These are phyloP conservation scores for Heterochromis multidens DNA, from an alignment of 2,113 vertebrate genomes.

Conservation along the genomic window DNA sequence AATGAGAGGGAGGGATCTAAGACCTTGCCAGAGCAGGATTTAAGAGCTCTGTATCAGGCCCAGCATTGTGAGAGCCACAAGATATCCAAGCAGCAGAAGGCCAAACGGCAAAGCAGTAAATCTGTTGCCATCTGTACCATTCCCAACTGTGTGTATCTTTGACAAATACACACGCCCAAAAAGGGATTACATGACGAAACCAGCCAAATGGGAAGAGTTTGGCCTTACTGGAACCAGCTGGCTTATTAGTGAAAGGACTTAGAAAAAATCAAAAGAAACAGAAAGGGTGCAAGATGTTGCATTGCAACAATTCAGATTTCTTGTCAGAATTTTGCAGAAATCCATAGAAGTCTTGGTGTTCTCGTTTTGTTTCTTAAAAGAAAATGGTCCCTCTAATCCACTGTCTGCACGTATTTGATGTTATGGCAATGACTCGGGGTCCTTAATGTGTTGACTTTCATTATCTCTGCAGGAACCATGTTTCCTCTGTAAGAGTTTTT, in stretches of 20 bases:
- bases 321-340: not conserved
- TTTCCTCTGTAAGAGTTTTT: not conserved
- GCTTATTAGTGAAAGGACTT: conserved; percentile 53
- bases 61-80: conserved; percentile 62
- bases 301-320: conserved; percentile 29
- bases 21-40: conserved; percentile 67
- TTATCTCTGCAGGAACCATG: conserved; percentile 5
- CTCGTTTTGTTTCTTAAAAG: not conserved
- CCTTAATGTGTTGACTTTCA: conserved; percentile 41
- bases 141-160: conserved; percentile 70
- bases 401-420: not conserved
- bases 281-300: conserved; percentile 44
- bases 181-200: conserved; percentile 62
- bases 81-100: conserved; percentile 62
- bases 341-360: not conserved
- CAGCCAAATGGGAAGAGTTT: conserved; percentile 67
- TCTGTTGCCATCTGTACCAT: conserved; percentile 72
- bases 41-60: conserved; percentile 68
- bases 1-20: conserved; percentile 32
- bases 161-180: conserved; percentile 64
- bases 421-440: not conserved
- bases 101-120: conserved; percentile 70
- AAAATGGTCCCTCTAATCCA: not conserved
- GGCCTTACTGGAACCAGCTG: conserved; percentile 70
- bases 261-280: conserved; percentile 57